Evolutionary conservation across 2,113 vertebrate genomes (phyloP), one percentile per base, ranked within the genome.

Genomic region (Paralichthys olivaceus): DNA sequence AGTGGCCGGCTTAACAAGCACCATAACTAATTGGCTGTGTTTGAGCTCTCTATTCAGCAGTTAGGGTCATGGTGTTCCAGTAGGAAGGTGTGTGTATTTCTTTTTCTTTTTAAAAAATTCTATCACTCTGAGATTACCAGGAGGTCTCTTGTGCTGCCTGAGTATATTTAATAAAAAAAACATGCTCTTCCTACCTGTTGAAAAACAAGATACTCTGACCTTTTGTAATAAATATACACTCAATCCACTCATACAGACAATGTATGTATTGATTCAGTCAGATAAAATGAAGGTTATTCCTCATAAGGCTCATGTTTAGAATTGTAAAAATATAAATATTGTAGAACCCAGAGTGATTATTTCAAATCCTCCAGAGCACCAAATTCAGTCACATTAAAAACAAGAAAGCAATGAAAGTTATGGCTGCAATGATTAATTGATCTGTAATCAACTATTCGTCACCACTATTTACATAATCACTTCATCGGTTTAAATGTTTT

Each of bases 11-110:
- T 91, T 85, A 90, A 85, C 84, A 84, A 81, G 78, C 74, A 58
- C 80, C 58, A 69, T 69, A 60, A 68, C 83, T 91, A 91, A 91
- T 89, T 89, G 80, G 81, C 59, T 80, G 69, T 65, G 69, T 85
- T 75, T 89, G 81, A 84, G 81, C n/a, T 87, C 75, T 75, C 71
- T 81, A 55, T 81, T 86, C 82, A 85, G 65, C 80, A 26, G 68
- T 62, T 34, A 37, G 73, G 75, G 74, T 84, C 84, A 64, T 0
- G 32, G 55, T 59, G 65, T 77, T 82, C 25, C 72, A 79, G 60
- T 34, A 54, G 75, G 49, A 67, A 84, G 75, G 81, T 78, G 68
- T 70, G 61, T 26, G 23, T 45, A 13, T 54, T 37, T 62, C 11
- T 71, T 13, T 77, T 60, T 53, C 8, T 68, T 69, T 70, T 63